Conservation (phyloP, 2,888 invertebrate genomes). For the Lucinisca nassula region DNA sequence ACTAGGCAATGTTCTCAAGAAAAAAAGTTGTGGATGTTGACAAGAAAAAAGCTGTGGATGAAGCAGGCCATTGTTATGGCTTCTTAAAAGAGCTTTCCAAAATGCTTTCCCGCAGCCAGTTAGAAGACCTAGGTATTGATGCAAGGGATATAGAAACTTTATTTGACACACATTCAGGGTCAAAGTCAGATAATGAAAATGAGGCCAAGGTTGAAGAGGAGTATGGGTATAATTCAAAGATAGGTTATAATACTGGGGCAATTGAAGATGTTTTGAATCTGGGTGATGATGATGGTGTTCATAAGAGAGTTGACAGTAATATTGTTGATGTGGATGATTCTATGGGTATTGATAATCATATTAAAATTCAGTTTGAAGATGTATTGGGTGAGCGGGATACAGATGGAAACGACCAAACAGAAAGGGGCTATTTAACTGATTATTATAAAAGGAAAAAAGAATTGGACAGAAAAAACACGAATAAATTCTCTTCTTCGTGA, state of each 20-base stretch:
- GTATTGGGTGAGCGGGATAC: background rate
- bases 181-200: background rate
- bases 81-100: background rate
- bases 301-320: too few relatives aligned
- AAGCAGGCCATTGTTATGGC: background rate
- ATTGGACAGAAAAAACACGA: background rate
- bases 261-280: background rate
- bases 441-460: background rate
- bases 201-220: background rate
- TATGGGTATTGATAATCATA: background rate
- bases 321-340: too few relatives aligned
- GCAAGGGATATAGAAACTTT: background rate
- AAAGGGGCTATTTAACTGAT: background rate
- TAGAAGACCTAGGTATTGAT: background rate
- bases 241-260: background rate
- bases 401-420: background rate
- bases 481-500: background rate
- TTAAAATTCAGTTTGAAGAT: background rate
- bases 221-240: background rate
- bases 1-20: background rate
- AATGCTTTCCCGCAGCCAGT: background rate
- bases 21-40: background rate
- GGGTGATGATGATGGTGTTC: background rate
- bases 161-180: background rate
- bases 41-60: background rate